These are phyloP conservation scores for Agrotis puta DNA, from an alignment of 2,888 invertebrate genomes.

Conservation along the genomic window DNA sequence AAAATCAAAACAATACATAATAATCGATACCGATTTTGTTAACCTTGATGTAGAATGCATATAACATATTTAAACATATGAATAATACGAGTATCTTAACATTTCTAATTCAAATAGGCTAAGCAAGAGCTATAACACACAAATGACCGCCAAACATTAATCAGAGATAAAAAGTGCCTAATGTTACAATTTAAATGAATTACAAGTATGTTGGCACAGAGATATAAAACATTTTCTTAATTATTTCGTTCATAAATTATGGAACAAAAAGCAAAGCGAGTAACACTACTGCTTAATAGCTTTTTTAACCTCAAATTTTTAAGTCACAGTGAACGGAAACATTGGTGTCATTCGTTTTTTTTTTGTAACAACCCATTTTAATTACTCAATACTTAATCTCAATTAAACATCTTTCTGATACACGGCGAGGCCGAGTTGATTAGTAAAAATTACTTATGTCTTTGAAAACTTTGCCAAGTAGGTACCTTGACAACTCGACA, in stretches of 20 bases:
- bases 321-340: conserved; percentile 63
- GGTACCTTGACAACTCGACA: conserved; percentile 45
- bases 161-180: conserved; percentile 2
- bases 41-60: conserved; percentile 28
- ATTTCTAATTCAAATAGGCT: conserved; percentile 2
- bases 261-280: conserved; percentile 46
- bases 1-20: conserved; percentile 13
- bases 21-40: conserved; percentile 1
- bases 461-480: conserved; percentile 28
- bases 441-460: conserved; percentile 45
- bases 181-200: conserved; percentile 29
- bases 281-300: conserved; percentile 41
- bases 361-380: conserved; percentile 63
- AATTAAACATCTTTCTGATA: conserved; percentile 58
- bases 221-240: conserved; percentile 29
- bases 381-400: conserved; percentile 57
- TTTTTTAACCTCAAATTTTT: conserved; percentile 60
- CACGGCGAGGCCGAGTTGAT: conserved; percentile 49
- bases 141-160: not conserved
- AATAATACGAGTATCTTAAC: not conserved
- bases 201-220: not conserved
- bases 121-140: not conserved
- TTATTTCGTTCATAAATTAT: conserved; percentile 26
- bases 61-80: not conserved
- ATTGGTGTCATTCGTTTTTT: conserved; percentile 53